A percentile compares a stretch with the other conserved stretches of the same genome.
phyloP scores from a whole-genome alignment of 2,113 vertebrate genomes.

The Pluvianellus socialis region DNA sequence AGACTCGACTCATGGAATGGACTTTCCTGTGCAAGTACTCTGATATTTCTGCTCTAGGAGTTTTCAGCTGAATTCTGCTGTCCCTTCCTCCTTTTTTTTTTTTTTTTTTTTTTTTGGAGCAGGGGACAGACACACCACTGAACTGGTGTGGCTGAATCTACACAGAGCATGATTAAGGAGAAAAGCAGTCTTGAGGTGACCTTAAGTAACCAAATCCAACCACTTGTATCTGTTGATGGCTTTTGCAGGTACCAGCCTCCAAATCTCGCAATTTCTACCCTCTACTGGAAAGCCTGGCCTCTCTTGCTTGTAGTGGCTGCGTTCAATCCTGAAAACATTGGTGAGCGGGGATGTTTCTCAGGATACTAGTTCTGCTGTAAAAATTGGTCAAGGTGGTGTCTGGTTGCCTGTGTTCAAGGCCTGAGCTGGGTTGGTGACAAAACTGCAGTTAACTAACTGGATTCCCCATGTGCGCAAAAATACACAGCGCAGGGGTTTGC shows the following conservation, averaged over 20 bases:
- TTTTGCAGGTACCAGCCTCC: conserved; percentile 90
- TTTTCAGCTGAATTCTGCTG: not conserved
- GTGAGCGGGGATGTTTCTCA: conserved; percentile 62
- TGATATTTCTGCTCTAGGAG: not conserved
- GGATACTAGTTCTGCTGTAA: not conserved
- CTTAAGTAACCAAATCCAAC: not conserved
- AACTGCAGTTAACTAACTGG: not conserved
- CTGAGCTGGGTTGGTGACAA: not conserved
- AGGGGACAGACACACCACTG: not conserved
- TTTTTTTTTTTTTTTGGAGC: too few relatives aligned
- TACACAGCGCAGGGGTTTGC: not conserved
- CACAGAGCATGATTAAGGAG: not conserved
- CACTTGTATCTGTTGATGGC: not conserved
- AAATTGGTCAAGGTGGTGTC: not conserved
- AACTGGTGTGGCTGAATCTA: not conserved
- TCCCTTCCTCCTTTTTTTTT: too few relatives aligned
- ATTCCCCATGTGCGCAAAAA: not conserved
- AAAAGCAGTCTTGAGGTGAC: not conserved
- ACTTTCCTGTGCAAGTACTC: not conserved
- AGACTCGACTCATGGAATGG: not conserved
- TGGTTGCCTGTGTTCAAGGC: not conserved
- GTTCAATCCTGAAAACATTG: conserved; percentile 97
- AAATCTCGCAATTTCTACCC: conserved; percentile 93
- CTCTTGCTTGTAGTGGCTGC: conserved; percentile 93
- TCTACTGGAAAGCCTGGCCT: conserved; percentile 99